Evolutionary conservation across 1,140 invertebrate genomes (phyloP).

Genomic region (Adelges cooleyi): DNA sequence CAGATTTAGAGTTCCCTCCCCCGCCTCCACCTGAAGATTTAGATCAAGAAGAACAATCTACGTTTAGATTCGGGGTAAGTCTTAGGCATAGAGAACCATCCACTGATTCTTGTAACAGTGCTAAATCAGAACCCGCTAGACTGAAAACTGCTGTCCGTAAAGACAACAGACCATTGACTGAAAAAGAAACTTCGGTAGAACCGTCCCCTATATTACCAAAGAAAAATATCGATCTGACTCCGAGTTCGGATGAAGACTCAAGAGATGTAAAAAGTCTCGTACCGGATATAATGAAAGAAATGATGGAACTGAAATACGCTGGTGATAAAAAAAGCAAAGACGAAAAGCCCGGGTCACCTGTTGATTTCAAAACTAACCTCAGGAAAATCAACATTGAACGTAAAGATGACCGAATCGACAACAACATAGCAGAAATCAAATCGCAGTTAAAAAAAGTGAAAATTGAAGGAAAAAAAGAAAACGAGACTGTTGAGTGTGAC

Average conservation of each 20-base stretch:
- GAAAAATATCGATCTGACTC: slow-evolving; percentile 28
- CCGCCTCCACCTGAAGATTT: slow-evolving; percentile 55
- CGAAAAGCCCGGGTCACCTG: slow-evolving; percentile 38
- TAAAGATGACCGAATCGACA: slow-evolving; percentile 43
- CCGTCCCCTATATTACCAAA: slow-evolving; percentile 16
- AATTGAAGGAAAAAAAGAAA: slow-evolving; percentile 41
- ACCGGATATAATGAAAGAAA: slow-evolving; percentile 54
- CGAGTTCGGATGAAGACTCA: slow-evolving; percentile 33
- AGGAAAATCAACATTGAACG: slow-evolving; percentile 37
- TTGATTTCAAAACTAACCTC: slow-evolving; percentile 44
- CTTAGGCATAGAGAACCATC: slow-evolving; percentile 53
- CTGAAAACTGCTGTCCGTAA: background rate
- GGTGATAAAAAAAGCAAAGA: slow-evolving; percentile 68
- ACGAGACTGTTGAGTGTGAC: slow-evolving; percentile 35
- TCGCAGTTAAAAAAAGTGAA: slow-evolving; percentile 73
- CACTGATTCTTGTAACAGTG: slow-evolving; percentile 47
- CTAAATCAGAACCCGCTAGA: slow-evolving; percentile 35
- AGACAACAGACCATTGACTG: slow-evolving; percentile 8
- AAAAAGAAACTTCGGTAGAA: background rate
- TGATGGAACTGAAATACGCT: slow-evolving; percentile 63
- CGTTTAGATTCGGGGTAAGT: slow-evolving; percentile 57
- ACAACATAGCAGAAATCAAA: slow-evolving; percentile 61
- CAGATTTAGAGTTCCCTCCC: slow-evolving; percentile 74
- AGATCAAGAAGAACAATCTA: slow-evolving; percentile 47
- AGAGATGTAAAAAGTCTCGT: slow-evolving; percentile 34